Evolutionary conservation across 1,140 invertebrate genomes (phyloP), one percentile per base, ranked within the genome.

Genomic region (Temnothorax nylanderi): DNA sequence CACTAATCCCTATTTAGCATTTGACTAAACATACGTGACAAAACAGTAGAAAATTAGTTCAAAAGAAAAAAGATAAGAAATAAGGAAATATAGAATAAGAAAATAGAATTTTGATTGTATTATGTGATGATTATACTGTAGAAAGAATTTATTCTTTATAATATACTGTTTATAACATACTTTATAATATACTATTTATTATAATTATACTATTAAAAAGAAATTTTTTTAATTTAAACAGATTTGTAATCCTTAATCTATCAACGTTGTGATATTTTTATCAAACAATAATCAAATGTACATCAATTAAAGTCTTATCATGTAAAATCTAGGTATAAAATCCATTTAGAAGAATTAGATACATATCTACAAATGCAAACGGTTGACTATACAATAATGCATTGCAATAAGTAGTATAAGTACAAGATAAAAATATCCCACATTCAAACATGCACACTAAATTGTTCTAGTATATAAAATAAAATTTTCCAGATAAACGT

Each of bases 381-480:
- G 3, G 10, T 62, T 62, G 2, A 2, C 3, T 71, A 3, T 76
- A 58, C 44, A 13, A 41, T 11, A 10, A 76, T 44, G 2, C 37
- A 44, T 21, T 76, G 13, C 7, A 76, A 26, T 3, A 54, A 18
- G n/a, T 58, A 60, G 11, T 18, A 77, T 10, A 6, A 75, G 37
- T n/a, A 76, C 21, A 77, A 77, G 75, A 64, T 47, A 44, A 44
- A 76, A 76, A 76, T 34, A 37, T 6, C 16, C 10, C 13, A 60
- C 37, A 62, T 60, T 41, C 74, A 60, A 62, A 5, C 62, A 44
- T 77, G 8, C 11, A 62, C 16, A 60, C 16, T 21, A 18, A 60
- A 60, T 18, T 76, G 16, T 44, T 54, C 21, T 44, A 64, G 47
- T 3, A 2, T 62, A 77, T 64, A 64, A 44, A 77, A 60, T 60